A percentile compares a stretch with the other conserved stretches of the same genome.
phyloP scores from a whole-genome alignment of 2,888 invertebrate genomes.

The Caenorhabditis imperialis region DNA sequence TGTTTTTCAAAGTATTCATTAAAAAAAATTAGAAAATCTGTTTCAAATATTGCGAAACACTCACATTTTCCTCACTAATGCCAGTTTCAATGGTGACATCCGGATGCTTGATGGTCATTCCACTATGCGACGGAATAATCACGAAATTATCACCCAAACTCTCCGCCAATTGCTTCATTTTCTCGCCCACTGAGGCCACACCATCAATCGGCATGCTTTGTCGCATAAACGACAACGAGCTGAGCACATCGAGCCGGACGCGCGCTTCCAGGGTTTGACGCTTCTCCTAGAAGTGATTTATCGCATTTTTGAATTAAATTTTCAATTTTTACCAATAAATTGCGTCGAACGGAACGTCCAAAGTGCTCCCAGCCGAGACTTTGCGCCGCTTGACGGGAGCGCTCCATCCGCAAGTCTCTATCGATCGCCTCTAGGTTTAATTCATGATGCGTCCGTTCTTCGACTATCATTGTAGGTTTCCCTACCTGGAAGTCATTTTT shows the following conservation, averaged over 20 bases:
- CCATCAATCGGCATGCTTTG: slow-evolving; percentile 51
- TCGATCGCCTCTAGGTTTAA: slow-evolving; percentile 60
- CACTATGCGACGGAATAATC: neutral
- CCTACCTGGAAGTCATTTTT: slow-evolving; percentile 27
- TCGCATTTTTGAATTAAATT: neutral
- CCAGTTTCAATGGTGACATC: slow-evolving; percentile 48
- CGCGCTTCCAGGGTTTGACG: slow-evolving; percentile 46
- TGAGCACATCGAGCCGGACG: slow-evolving; percentile 53
- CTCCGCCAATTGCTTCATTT: slow-evolving; percentile 44
- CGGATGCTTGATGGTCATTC: slow-evolving; percentile 9
- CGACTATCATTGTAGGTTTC: slow-evolving; percentile 41
- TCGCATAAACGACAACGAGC: slow-evolving; percentile 47
- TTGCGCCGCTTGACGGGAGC: slow-evolving; percentile 45
- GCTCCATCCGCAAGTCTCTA: slow-evolving; percentile 58
- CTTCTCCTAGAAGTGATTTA: slow-evolving; percentile 52
- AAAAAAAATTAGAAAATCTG: neutral
- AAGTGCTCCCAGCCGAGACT: slow-evolving; percentile 59
- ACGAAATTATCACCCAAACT: slow-evolving; percentile 31
- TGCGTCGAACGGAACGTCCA: slow-evolving; percentile 46
- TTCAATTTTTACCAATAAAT: slow-evolving; percentile 40
- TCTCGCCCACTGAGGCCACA: slow-evolving; percentile 5
- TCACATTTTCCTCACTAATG: slow-evolving; percentile 22
- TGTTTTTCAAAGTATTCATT: neutral
- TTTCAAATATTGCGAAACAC: no score
- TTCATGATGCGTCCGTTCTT: slow-evolving; percentile 46